Evolutionary conservation across 2,888 invertebrate species (phyloP).

Genomic region (Oeneis ivallda): DNA sequence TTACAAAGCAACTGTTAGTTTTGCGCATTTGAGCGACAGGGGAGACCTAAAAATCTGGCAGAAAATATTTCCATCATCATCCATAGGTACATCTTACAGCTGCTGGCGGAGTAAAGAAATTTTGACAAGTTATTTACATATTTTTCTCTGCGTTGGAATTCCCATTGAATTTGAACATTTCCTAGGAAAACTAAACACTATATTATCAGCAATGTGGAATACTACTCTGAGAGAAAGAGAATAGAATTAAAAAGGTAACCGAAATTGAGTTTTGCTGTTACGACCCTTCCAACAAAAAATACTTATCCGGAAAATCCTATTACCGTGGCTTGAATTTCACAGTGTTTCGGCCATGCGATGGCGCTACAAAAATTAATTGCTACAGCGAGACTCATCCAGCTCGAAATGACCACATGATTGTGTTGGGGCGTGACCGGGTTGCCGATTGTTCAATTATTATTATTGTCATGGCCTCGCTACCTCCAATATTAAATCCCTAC

Average conservation of each 20-base stretch:
- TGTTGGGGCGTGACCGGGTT: conserved; percentile 21
- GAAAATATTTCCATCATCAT: no score
- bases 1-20: no score
- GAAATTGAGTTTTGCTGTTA: neutral
- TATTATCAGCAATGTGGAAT: no score
- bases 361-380: conserved; percentile 31
- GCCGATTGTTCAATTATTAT: conserved; percentile 2
- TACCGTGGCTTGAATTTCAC: conserved; percentile 17
- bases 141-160: no score
- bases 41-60: no score
- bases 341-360: conserved; percentile 15
- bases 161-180: no score
- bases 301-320: conserved; percentile 21
- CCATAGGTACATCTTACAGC: no score
- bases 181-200: no score
- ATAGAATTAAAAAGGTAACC: neutral
- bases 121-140: no score
- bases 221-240: no score
- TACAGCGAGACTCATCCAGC: conserved; percentile 23
- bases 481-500: neutral
- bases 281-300: conserved; percentile 10
- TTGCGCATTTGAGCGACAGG: no score
- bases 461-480: neutral
- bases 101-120: no score
- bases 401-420: conserved; percentile 21